A percentile compares a stretch with the other conserved stretches of the same genome.
phyloP scores from a whole-genome alignment of 92 coral and sea anemone species.

The Phymanthus crucifer region DNA sequence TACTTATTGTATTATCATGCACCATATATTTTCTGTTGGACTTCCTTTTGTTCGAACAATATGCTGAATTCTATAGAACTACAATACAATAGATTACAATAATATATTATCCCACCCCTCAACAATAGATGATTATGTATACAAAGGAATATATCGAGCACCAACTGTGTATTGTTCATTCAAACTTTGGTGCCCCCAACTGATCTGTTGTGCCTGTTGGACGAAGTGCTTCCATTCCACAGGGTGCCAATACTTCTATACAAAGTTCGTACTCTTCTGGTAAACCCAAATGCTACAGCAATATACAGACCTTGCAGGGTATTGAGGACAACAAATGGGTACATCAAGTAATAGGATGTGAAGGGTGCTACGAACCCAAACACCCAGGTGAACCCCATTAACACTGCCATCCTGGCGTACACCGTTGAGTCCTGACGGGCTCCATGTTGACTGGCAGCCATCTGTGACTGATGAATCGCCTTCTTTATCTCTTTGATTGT shows the following conservation, averaged over 20 bases:
- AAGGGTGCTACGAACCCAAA: conserved; percentile 51
- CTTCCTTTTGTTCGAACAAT: too few species aligned
- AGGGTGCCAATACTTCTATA: conserved; percentile 2
- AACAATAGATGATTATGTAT: too few species aligned
- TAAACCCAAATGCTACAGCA: conserved; percentile 48
- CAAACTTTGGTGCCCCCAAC: too few species aligned
- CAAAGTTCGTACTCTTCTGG: conserved; percentile 18
- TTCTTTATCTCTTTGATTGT: conserved; percentile 38
- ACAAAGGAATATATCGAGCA: too few species aligned
- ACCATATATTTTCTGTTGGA: too few species aligned
- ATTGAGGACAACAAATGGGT: conserved; percentile 34
- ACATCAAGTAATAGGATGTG: conserved; percentile 39
- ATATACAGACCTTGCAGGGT: conserved; percentile 52
- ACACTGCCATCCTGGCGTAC: conserved; percentile 52
- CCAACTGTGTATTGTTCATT: too few species aligned
- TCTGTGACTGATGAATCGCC: conserved; percentile 27
- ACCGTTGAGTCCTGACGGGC: conserved; percentile 27
- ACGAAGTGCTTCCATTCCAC: too few species aligned
- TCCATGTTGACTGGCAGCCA: conserved; percentile 25
- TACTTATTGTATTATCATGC: too few species aligned
- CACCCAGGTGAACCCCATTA: conserved; percentile 65
- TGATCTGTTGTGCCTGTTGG: too few species aligned
- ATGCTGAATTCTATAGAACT: too few species aligned
- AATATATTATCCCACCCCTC: too few species aligned
- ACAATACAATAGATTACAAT: too few species aligned